Percentiles rank a stretch among this genome's conserved stretches.
These are phyloP conservation scores for Regulus satrapa DNA, from an alignment of 2,113 vertebrate genomes.

Conservation along the genomic window DNA sequence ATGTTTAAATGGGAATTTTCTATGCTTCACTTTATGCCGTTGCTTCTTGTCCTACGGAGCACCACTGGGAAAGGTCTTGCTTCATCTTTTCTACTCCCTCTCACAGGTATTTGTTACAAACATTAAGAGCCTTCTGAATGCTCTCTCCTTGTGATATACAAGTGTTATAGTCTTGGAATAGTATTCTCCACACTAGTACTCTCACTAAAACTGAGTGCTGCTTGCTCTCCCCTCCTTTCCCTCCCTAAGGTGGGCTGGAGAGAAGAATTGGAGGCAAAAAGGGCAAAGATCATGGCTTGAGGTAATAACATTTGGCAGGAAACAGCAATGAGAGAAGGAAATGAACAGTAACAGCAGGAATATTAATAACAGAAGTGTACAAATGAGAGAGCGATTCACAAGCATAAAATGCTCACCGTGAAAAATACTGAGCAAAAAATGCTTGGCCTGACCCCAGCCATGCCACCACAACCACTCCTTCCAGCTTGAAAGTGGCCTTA, in stretches of 20 bases:
- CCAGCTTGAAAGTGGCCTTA: background rate
- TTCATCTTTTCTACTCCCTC: background rate
- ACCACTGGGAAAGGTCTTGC: background rate
- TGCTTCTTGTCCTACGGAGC: background rate
- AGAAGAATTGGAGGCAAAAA: background rate
- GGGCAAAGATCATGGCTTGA: background rate
- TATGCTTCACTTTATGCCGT: background rate
- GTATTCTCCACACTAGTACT: background rate
- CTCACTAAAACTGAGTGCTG: background rate
- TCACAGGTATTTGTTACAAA: background rate
- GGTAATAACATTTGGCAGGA: background rate
- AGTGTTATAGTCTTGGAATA: background rate
- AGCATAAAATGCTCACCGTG: accelerated
- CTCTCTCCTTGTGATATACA: background rate
- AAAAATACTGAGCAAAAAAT: no score
- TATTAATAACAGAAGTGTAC: background rate
- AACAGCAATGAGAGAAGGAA: background rate
- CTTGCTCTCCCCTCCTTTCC: background rate
- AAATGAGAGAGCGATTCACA: background rate
- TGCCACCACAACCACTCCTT: accelerated
- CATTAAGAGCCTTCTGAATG: background rate
- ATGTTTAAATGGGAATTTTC: background rate
- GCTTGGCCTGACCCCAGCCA: background rate
- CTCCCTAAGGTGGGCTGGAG: background rate
- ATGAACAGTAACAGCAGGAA: accelerated